Evolutionary conservation across 2,797 vertebrate species (phyloP).

Genomic region (Crax fasciolata): DNA sequence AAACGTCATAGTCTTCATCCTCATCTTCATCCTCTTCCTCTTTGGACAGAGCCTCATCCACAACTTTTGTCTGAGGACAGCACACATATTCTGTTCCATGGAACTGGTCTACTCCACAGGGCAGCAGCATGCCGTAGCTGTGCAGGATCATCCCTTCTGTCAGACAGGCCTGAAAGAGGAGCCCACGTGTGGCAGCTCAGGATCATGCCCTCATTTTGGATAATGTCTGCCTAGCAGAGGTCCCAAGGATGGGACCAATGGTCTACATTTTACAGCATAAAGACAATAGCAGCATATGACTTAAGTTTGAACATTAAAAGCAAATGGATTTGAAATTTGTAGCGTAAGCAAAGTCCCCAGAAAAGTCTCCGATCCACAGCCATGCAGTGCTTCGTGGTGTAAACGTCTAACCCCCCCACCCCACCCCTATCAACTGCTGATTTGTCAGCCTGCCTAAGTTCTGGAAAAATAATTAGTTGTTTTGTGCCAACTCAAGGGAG

Average conservation of each 20-base stretch:
- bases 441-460: neutral
- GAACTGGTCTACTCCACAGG: conserved; percentile 95
- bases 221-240: neutral
- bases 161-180: conserved; percentile 88
- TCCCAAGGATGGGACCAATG: rapidly evolving
- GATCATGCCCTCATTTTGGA: neutral
- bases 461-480: neutral
- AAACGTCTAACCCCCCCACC: rapidly evolving
- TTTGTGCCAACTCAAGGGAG: neutral
- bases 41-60: conserved; percentile 83
- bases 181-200: neutral
- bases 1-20: conserved; percentile 82
- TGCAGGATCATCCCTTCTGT: conserved; percentile 91
- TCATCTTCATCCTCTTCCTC: conserved; percentile 85
- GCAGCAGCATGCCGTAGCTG: conserved; percentile 96
- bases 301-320: neutral
- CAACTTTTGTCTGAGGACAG: conserved; percentile 87
- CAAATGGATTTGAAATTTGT: neutral
- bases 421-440: rapidly evolving
- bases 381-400: too few relatives aligned
- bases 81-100: conserved; percentile 96
- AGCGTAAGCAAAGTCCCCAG: neutral
- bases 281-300: rapidly evolving
- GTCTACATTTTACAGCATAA: neutral
- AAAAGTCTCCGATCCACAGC: neutral